Conservation (phyloP, 2,797 vertebrate genomes). For the Urocyon cinereoargenteus region DNA sequence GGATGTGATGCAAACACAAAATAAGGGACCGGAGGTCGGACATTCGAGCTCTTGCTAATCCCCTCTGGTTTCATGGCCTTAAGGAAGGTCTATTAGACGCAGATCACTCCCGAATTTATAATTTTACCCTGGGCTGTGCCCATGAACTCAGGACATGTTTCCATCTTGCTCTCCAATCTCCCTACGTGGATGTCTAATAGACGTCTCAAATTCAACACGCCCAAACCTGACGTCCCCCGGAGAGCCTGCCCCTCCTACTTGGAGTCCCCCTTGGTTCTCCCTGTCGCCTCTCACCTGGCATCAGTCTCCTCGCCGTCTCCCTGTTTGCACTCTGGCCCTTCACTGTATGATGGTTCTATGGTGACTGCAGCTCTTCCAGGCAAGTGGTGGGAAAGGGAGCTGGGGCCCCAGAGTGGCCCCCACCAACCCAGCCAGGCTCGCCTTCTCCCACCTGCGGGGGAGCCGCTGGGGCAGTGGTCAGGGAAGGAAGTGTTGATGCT, state of each 20-base stretch:
- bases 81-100: neutral
- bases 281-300: neutral
- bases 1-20: neutral
- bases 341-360: neutral
- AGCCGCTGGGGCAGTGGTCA: neutral
- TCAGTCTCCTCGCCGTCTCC: neutral
- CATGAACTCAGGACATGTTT: neutral
- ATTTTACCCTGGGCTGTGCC: neutral
- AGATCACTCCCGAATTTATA: neutral
- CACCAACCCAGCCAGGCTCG: accelerated
- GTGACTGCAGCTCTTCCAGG: neutral
- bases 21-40: neutral
- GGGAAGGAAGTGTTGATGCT: neutral
- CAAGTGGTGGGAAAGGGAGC: neutral
- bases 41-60: neutral
- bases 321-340: neutral
- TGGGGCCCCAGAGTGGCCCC: neutral
- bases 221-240: neutral
- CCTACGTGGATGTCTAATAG: neutral
- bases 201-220: neutral
- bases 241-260: neutral
- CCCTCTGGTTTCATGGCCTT: neutral
- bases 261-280: neutral
- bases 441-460: neutral
- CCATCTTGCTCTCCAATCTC: neutral